Conservation (phyloP, 2,113 vertebrate species). For the Callionymus lyra region DNA sequence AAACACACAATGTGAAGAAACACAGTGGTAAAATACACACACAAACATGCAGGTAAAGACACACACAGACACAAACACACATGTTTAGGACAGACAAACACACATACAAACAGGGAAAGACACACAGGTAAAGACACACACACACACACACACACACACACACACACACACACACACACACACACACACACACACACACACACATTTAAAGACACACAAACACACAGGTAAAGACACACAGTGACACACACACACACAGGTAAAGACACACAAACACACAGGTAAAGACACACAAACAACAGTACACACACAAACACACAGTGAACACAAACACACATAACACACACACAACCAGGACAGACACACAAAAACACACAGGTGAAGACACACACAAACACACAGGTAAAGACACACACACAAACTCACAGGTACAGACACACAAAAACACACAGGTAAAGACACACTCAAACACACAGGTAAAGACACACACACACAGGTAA, state of each 20-base stretch:
- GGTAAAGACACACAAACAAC: constrained; percentile 12
- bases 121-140: too few relatives aligned
- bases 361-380: constrained; percentile 15
- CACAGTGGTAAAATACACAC: constrained; percentile 20
- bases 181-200: constrained; percentile 14
- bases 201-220: constrained; percentile 15
- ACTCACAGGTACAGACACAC: constrained; percentile 13
- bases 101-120: constrained; percentile 14
- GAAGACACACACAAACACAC: constrained; percentile 15
- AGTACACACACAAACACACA: constrained; percentile 15
- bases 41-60: constrained; percentile 11
- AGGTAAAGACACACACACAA: constrained; percentile 18
- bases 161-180: constrained; percentile 16
- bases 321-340: constrained; percentile 15
- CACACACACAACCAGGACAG: constrained; percentile 13
- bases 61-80: constrained; percentile 16
- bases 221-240: constrained; percentile 15
- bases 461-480: constrained; percentile 12
- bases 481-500: constrained; percentile 15
- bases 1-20: constrained; percentile 28
- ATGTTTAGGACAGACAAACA: constrained; percentile 15
- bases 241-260: constrained; percentile 14
- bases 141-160: constrained; percentile 13
- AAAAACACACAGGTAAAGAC: constrained; percentile 12
- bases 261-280: constrained; percentile 15